Conservation (phyloP, 2,888 invertebrate genomes). For the Mystacides longicornis region DNA sequence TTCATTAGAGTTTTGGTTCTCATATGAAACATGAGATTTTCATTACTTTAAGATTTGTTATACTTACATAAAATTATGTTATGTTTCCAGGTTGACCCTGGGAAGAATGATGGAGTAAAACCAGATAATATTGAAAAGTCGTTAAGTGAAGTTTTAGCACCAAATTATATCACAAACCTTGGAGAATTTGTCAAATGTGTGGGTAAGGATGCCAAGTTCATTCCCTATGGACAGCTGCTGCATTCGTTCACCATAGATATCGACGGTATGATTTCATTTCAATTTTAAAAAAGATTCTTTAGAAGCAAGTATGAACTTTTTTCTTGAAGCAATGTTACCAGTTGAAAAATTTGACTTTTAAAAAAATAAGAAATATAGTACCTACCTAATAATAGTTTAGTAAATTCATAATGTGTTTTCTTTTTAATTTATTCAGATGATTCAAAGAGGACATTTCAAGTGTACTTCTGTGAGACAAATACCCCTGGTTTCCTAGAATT, state of each 20-base stretch:
- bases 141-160: constrained; percentile 61
- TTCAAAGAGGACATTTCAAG: constrained; percentile 56
- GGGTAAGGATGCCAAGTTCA: constrained; percentile 66
- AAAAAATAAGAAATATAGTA: too few species aligned
- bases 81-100: constrained; percentile 44
- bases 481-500: constrained; percentile 68
- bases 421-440: too few species aligned
- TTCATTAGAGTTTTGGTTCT: background rate
- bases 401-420: too few species aligned
- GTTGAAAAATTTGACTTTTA: too few species aligned
- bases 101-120: constrained; percentile 51
- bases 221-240: constrained; percentile 65
- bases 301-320: too few species aligned
- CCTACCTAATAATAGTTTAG: too few species aligned
- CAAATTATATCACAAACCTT: constrained; percentile 61
- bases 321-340: too few species aligned
- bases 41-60: background rate
- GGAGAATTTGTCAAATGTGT: constrained; percentile 64
- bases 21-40: background rate
- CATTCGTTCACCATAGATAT: constrained; percentile 49
- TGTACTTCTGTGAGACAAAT: constrained; percentile 69
- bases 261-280: background rate
- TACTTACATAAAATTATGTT: background rate
- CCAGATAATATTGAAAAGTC: constrained; percentile 70
- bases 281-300: background rate